Evolutionary conservation across 2,888 invertebrate genomes (phyloP), one percentile per base, ranked within the genome.

Genomic region (Erebia aethiops): DNA sequence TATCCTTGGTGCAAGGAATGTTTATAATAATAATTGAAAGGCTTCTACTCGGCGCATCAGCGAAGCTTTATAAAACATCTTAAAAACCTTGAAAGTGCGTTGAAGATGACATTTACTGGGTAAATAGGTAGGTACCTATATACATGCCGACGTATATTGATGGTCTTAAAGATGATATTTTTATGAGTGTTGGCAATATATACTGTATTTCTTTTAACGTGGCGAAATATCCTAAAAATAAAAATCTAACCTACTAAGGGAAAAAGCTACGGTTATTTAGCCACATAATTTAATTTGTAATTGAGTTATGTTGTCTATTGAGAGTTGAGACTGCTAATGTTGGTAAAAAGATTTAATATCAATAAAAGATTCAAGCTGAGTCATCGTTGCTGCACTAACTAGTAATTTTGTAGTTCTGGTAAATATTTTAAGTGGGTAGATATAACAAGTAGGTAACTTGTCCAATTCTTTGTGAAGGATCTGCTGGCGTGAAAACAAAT

Each of bases 401-500:
- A 16, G 8, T 52, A 16, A 16, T 16, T 21, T 56, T 18, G 21
- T 21, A 56, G 56, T 7, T n/a, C 8, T 52, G 8, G 46, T 16
- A 8, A 52, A 57, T 26, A 26, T 60, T 41, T 58, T 4, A 60
- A 60, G 41, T 60, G n/a, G 41, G 9, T 46, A 46, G 2, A 3
- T 46, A 11, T 46, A 35, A 14, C 35, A 9, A 7, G 35, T 35
- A 35, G 35, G 35, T 35, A n/a, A 41, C 41, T 60, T 41, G n/a
- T 60, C 43, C 51, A 43, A 14, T 70, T 60, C 69, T 35, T 67
- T 67, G 67, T 72, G 63, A 70, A 67, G 70, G 70, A 52, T 76
- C 75, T 75, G 76, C 75, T 73, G 65, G 78, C 80, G 77, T 80
- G 79, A 80, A 82, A 81, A 79, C 73, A 76, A 77, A 81, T 79